Percentiles rank a stretch among this genome's conserved stretches.
These are phyloP conservation scores for Cephus pygmeus DNA, from an alignment of 2,888 invertebrate species.

Conservation along the genomic window DNA sequence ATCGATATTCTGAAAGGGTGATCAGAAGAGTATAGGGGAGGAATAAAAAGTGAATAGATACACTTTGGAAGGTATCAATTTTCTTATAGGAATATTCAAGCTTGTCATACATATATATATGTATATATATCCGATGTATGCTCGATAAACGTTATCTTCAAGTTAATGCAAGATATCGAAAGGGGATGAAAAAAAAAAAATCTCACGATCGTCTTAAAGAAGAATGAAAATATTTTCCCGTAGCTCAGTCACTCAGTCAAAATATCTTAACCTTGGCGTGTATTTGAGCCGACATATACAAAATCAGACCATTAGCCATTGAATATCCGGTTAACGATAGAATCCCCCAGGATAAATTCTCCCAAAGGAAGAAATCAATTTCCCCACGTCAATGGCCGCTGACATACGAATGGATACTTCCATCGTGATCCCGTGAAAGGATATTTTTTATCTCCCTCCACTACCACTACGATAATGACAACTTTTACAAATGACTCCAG, in stretches of 20 bases:
- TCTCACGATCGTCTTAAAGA: not conserved
- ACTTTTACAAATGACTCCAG: not conserved
- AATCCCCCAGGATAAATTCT: not conserved
- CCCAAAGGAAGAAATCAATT: not conserved
- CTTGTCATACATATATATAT: not conserved
- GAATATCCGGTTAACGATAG: not conserved
- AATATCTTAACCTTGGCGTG: not conserved
- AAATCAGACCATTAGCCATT: not conserved
- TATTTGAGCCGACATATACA: not conserved
- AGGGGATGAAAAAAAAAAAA: not conserved
- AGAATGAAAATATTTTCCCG: not conserved
- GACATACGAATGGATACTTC: not conserved
- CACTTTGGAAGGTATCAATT: too few species aligned
- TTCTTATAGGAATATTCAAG: too few species aligned
- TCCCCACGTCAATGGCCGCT: not conserved
- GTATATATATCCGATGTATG: not conserved
- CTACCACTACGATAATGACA: not conserved
- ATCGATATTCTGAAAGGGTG: too few species aligned
- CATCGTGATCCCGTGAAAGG: not conserved
- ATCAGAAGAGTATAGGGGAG: too few species aligned
- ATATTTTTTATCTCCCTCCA: not conserved
- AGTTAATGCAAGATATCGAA: not conserved
- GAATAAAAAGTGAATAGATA: too few species aligned
- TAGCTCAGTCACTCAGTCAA: not conserved
- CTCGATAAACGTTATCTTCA: not conserved